phyloP scores from a whole-genome alignment of 2,888 invertebrate genomes.

The Stenoptilia bipunctidactyla region DNA sequence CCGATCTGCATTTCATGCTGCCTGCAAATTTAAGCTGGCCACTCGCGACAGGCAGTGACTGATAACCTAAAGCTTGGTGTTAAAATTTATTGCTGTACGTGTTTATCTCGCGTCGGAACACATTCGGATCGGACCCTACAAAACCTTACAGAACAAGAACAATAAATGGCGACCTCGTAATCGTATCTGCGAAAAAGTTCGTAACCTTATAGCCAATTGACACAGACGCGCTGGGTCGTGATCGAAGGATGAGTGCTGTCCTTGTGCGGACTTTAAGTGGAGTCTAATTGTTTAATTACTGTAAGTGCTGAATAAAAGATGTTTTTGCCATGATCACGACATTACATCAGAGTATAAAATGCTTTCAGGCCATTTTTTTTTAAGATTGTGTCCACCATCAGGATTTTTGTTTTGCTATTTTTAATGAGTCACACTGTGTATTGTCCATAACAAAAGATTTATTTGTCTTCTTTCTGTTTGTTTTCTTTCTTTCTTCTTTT shows the following conservation, averaged over 20 bases:
- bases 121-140: slow-evolving; percentile 27
- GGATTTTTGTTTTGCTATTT: too few relatives aligned
- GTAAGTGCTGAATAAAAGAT: too few relatives aligned
- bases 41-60: slow-evolving; percentile 8
- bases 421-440: too few relatives aligned
- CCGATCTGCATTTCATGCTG: slow-evolving; percentile 2
- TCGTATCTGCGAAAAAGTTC: slow-evolving; percentile 21
- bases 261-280: not conserved
- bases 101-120: slow-evolving; percentile 31
- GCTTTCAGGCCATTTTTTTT: too few relatives aligned
- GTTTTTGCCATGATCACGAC: too few relatives aligned
- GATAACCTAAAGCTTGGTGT: slow-evolving; percentile 9
- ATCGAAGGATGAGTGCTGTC: slow-evolving; percentile 45
- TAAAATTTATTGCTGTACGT: slow-evolving; percentile 22
- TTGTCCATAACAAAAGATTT: too few relatives aligned
- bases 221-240: slow-evolving; percentile 56
- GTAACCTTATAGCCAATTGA: slow-evolving; percentile 50
- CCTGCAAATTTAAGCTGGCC: not conserved
- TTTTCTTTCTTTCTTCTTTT: too few relatives aligned
- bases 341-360: too few relatives aligned
- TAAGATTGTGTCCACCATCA: too few relatives aligned
- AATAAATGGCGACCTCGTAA: slow-evolving; percentile 25
- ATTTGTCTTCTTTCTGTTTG: too few relatives aligned
- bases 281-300: too few relatives aligned
- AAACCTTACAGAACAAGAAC: slow-evolving; percentile 33